These are phyloP conservation scores for Macheiramphus alcinus DNA, from an alignment of 2,113 vertebrate genomes.

Conservation along the genomic window DNA sequence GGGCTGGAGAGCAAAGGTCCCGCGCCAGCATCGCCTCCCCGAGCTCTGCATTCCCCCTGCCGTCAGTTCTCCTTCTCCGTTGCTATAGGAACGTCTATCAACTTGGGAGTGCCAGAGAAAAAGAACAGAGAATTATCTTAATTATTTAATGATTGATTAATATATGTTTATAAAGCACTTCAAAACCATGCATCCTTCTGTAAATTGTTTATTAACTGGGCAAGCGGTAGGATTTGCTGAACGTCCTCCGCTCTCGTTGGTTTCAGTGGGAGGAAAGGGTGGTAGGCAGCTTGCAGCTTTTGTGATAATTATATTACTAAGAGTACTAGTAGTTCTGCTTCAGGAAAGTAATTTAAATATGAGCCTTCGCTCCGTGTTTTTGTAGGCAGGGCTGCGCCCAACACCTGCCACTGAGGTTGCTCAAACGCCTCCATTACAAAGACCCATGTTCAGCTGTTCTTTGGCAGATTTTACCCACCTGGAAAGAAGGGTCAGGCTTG, in stretches of 20 bases:
- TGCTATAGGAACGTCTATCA: conserved; percentile 24
- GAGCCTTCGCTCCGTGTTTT: neutral
- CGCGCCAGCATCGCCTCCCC: neutral
- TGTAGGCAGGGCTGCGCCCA: neutral
- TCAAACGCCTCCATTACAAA: neutral
- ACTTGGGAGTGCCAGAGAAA: conserved; percentile 8
- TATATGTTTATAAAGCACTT: conserved; percentile 2
- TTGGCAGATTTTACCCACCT: neutral
- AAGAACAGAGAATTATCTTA: conserved; percentile 41
- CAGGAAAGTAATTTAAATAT: neutral
- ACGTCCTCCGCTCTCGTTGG: neutral
- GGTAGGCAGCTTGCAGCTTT: neutral
- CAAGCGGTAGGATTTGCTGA: neutral
- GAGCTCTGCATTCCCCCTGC: neutral
- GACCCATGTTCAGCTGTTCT: neutral
- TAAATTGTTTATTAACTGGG: conserved; percentile 16
- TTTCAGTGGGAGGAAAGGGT: neutral
- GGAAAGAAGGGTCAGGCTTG: neutral
- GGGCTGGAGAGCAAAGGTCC: conserved; percentile 58
- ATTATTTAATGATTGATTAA: conserved; percentile 53
- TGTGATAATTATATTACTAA: neutral
- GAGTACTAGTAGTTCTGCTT: neutral
- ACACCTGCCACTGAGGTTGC: neutral
- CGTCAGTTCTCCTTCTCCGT: neutral
- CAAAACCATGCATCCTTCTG: neutral